Percentiles rank a stretch among this genome's conserved stretches.
phyloP scores from a whole-genome alignment of 2,888 invertebrate genomes.

The Cryptus armator region DNA sequence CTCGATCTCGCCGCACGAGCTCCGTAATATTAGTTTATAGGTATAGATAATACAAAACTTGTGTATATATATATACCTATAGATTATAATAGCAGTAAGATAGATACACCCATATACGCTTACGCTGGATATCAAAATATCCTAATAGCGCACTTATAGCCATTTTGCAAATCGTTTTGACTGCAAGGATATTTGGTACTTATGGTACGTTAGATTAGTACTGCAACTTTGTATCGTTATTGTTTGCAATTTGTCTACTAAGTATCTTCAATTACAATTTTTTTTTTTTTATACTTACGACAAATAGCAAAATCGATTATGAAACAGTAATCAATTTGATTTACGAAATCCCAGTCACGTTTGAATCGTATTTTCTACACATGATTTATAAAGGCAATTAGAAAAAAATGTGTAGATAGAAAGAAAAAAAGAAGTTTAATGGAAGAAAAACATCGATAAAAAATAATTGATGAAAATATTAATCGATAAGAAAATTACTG shows the following conservation, averaged over 20 bases:
- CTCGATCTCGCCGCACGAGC: constrained; percentile 37
- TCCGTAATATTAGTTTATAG: constrained; percentile 15
- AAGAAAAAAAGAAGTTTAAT: too few relatives aligned
- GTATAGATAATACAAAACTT: constrained; percentile 13
- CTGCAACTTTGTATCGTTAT: background rate
- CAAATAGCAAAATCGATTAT: background rate
- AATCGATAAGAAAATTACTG: too few relatives aligned
- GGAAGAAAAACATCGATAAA: too few relatives aligned
- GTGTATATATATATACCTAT: background rate
- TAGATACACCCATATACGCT: background rate
- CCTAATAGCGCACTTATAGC: constrained; percentile 8
- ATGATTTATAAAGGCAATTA: background rate
- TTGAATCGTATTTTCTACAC: background rate
- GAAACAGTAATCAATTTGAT: background rate
- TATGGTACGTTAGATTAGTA: background rate
- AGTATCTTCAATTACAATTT: background rate
- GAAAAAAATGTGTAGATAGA: too few relatives aligned
- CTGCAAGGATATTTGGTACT: constrained; percentile 11
- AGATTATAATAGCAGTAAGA: background rate
- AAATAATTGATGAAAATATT: too few relatives aligned
- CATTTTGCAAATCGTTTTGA: constrained; percentile 17
- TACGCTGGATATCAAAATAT: background rate
- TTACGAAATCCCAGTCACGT: background rate
- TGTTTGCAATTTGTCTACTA: background rate
- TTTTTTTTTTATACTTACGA: background rate